Evolutionary conservation across 2,888 invertebrate species (phyloP), one percentile per base, ranked within the genome.

Genomic region (Drosophila limbata): DNA sequence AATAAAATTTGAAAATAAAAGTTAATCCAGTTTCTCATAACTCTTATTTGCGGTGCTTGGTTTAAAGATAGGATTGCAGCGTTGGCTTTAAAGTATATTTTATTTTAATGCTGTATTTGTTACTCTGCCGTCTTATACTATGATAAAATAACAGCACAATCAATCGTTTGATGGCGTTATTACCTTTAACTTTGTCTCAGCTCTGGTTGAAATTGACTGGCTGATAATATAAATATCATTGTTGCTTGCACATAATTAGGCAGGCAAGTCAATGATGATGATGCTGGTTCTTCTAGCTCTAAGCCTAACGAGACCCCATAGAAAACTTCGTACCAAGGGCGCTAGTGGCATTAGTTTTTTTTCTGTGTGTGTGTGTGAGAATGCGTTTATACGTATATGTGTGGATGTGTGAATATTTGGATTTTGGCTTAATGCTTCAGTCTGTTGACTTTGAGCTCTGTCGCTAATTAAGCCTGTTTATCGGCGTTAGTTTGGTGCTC

Each of bases 171-270:
- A 21, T 15, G 11, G n/a, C 35, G n/a, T 37, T 47, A 37, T 59
- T 55, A 59, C 67, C 59, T 69, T 48, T 42, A 65, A 40, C 67
- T 53, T 67, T 79, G 76, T 71, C 55, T 69, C 60, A 33, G 40
- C 17, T 44, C 44, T 50, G 55, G 9, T 33, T 52, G 69, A 77
- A 69, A 77, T 77, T 69, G 77, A 61, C 79, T 75, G 65, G 47
- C 70, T 71, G 53, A 87, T 87, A 84, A 84, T 89, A 89, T 89
- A 87, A 84, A 87, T 84, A 89, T 89, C 84, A 79, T 82, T 84
- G 85, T 79, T 84, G 85, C 88, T 88, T 88, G 89, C 89, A 89
- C 88, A 88, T 89, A 86, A 86, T 86, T 89, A 88, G 84, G 78
- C 84, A 76, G 60, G 60, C 66, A 52, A 72, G 48, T 67, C 77